phyloP scores from a whole-genome alignment of 2,113 vertebrate species.

The Pangasianodon hypophthalmus region DNA sequence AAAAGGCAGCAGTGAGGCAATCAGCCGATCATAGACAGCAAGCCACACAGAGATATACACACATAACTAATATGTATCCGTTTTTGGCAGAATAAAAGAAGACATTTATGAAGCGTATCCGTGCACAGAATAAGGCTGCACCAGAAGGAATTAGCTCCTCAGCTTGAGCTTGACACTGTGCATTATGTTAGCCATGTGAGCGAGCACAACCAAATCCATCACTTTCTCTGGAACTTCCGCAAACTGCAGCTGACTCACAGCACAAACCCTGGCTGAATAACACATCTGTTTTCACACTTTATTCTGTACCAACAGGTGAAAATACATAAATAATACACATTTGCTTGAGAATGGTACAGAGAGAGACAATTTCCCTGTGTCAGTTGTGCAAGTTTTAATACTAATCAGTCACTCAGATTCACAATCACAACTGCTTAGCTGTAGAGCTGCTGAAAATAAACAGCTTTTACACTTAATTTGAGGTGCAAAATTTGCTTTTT shows the following conservation, averaged over 20 bases:
- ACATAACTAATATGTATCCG: background rate
- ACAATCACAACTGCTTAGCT: background rate
- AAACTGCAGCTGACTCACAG: background rate
- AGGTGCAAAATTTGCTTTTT: no score
- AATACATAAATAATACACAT: background rate
- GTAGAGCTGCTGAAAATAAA: background rate
- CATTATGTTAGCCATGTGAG: constrained; percentile 32
- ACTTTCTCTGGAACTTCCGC: constrained; percentile 1
- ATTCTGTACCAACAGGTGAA: background rate
- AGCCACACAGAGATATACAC: background rate
- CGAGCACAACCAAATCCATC: constrained; percentile 37
- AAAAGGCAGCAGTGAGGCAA: background rate
- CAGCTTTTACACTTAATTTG: background rate
- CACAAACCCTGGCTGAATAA: background rate
- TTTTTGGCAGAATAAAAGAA: background rate
- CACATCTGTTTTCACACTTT: background rate
- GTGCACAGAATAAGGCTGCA: background rate
- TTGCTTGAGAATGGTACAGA: background rate
- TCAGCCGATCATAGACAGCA: background rate
- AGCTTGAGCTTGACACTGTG: constrained; percentile 27
- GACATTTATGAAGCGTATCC: background rate
- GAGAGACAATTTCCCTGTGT: background rate
- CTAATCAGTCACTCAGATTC: background rate
- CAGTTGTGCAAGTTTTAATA: background rate
- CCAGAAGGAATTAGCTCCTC: constrained; percentile 35